phyloP scores from a whole-genome alignment of 1,140 invertebrate genomes.

The Pemphigus obesinymphae region DNA sequence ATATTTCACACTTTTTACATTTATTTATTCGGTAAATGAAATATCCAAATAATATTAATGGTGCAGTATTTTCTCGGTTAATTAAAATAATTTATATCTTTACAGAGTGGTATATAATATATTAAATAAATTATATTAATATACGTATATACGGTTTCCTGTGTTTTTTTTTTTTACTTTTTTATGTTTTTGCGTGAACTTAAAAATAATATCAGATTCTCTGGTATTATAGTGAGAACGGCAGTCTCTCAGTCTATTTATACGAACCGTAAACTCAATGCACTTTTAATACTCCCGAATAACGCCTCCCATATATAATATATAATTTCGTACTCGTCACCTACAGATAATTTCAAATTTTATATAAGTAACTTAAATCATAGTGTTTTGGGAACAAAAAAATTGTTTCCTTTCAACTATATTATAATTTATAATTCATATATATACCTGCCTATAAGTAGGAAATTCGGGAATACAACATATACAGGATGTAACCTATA shows the following conservation, averaged over 20 bases:
- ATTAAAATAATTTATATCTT: constrained; percentile 24
- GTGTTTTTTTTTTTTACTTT: not conserved
- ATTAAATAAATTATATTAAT: not conserved
- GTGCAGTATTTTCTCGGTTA: not conserved
- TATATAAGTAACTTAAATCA: too few relatives aligned
- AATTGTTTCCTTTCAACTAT: too few relatives aligned
- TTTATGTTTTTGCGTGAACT: constrained; percentile 10
- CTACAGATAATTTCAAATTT: too few relatives aligned
- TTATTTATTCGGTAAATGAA: not conserved
- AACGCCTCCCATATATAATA: too few relatives aligned
- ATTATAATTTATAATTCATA: too few relatives aligned
- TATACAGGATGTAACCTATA: too few relatives aligned
- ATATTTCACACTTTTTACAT: not conserved
- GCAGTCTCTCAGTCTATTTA: constrained; percentile 6
- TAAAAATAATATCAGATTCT: constrained; percentile 13
- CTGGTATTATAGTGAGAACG: not conserved
- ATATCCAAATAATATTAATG: not conserved
- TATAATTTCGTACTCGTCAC: too few relatives aligned
- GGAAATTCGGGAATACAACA: too few relatives aligned
- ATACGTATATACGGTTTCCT: not conserved
- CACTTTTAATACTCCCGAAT: not conserved
- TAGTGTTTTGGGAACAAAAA: too few relatives aligned
- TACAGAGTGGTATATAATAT: not conserved
- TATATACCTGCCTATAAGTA: too few relatives aligned
- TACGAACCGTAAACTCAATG: not conserved